phyloP scores from a whole-genome alignment of 2,113 vertebrate genomes.

The Ageneiosus marmoratus region DNA sequence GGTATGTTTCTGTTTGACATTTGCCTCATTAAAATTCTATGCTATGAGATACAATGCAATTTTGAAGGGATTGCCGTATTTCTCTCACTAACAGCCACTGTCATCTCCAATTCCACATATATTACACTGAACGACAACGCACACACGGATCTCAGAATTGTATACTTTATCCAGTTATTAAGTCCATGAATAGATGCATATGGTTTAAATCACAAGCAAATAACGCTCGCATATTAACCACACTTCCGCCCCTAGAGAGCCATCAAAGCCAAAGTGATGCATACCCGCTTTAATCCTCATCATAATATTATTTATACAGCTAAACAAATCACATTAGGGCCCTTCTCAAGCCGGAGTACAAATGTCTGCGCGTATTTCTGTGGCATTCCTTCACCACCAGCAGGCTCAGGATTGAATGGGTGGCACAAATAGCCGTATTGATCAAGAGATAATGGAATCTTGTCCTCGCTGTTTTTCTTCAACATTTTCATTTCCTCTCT shows the following conservation, averaged over 20 bases:
- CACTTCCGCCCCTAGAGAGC: slow-evolving; percentile 17
- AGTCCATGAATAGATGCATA: slow-evolving; percentile 20
- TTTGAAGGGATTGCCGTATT: slow-evolving; percentile 4
- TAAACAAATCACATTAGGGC: slow-evolving; percentile 47
- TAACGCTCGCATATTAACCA: slow-evolving; percentile 33
- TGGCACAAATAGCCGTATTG: slow-evolving; percentile 56
- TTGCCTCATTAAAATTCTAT: neutral
- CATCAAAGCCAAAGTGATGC: slow-evolving; percentile 40
- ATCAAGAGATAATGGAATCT: slow-evolving; percentile 56
- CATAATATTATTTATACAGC: slow-evolving; percentile 42
- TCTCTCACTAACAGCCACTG: slow-evolving; percentile 39
- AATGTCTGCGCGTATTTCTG: slow-evolving; percentile 35
- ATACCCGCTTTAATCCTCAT: slow-evolving; percentile 2
- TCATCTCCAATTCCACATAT: slow-evolving; percentile 43
- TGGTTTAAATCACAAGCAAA: slow-evolving; percentile 32
- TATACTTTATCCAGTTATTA: slow-evolving; percentile 31
- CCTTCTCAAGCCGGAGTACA: slow-evolving; percentile 15
- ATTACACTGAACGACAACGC: slow-evolving; percentile 30
- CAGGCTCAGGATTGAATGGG: slow-evolving; percentile 42
- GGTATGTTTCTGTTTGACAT: neutral
- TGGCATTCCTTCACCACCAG: slow-evolving; percentile 46
- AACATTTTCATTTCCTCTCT: slow-evolving; percentile 51
- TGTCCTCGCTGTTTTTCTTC: slow-evolving; percentile 50
- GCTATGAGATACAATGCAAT: neutral
- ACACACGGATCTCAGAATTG: slow-evolving; percentile 21